A percentile compares a stretch with the other conserved stretches of the same genome.
phyloP scores from a whole-genome alignment of 2,797 vertebrate genomes.

The Mormyrus proboscirostris region DNA sequence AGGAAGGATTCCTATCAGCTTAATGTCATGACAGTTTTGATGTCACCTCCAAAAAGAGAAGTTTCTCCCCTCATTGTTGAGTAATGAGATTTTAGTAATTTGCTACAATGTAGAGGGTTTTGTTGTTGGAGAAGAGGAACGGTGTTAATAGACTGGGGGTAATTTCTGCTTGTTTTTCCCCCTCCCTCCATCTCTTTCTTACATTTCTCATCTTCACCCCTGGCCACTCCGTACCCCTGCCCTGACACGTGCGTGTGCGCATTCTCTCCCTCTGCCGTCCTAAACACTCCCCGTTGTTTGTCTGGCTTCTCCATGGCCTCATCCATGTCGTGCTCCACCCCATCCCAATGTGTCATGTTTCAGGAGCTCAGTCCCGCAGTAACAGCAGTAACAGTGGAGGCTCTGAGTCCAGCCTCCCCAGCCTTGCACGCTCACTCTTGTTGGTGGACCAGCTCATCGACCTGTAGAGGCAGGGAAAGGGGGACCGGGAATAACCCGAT shows the following conservation, averaged over 20 bases:
- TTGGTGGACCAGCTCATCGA: constrained; percentile 99
- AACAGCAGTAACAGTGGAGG: constrained; percentile 97
- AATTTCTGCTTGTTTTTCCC: constrained; percentile 3
- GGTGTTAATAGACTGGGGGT: background rate
- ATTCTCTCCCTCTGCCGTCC: constrained; percentile 33
- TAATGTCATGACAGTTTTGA: background rate
- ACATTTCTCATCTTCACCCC: background rate
- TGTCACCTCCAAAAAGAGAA: background rate
- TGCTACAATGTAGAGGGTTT: background rate
- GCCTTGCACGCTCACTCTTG: constrained; percentile 96
- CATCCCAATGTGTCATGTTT: constrained; percentile 72
- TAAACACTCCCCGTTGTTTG: background rate
- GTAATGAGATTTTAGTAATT: background rate
- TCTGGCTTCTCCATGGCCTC: constrained; percentile 38
- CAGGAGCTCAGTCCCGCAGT: constrained; percentile 98
- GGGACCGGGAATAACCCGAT: constrained; percentile 24
- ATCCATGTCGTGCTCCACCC: constrained; percentile 27
- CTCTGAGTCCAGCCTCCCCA: constrained; percentile 98
- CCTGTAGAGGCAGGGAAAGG: constrained; percentile 63
- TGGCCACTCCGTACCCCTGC: background rate
- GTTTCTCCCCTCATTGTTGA: background rate
- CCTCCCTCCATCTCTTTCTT: constrained; percentile 12
- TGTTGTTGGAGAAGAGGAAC: background rate
- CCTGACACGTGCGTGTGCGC: constrained; percentile 20
- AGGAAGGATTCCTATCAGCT: background rate